These are phyloP conservation scores for Drosophila borealis DNA, from an alignment of 2,888 invertebrate species.

Conservation along the genomic window DNA sequence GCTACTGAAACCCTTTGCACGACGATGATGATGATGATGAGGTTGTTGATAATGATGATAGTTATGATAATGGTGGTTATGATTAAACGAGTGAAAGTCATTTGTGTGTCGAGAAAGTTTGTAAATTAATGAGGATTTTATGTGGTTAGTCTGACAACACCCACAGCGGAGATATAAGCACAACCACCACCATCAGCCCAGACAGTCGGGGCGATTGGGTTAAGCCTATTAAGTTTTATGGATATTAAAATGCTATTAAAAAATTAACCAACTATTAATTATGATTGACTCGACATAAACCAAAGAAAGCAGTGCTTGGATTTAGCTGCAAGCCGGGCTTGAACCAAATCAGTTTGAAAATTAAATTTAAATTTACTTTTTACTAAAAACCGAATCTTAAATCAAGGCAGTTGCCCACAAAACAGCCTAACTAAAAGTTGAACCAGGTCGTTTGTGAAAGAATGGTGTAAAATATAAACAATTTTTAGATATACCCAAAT, in stretches of 20 bases:
- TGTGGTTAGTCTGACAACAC: constrained; percentile 61
- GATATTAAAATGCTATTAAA: constrained; percentile 46
- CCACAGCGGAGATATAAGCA: constrained; percentile 34
- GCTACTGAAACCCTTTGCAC: constrained; percentile 25
- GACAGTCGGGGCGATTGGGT: constrained; percentile 28
- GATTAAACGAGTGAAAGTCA: constrained; percentile 70
- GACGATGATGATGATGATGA: constrained; percentile 15
- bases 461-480: no score
- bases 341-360: no score
- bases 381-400: no score
- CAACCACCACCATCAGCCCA: constrained; percentile 5
- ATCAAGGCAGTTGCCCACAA: no score
- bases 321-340: neutral
- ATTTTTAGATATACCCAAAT: no score
- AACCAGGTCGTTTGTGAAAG: no score
- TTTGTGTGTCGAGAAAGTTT: constrained; percentile 61
- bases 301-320: constrained; percentile 2
- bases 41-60: constrained; percentile 10
- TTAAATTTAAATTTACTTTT: no score
- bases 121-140: constrained; percentile 66
- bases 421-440: no score
- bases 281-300: constrained; percentile 24
- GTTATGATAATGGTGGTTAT: constrained; percentile 10
- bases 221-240: constrained; percentile 51
- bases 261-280: constrained; percentile 46